A percentile compares a stretch with the other conserved stretches of the same genome.
phyloP scores from a whole-genome alignment of 30 jellyfish, hydroid and myxozoan species.

The Hydra vulgaris region DNA sequence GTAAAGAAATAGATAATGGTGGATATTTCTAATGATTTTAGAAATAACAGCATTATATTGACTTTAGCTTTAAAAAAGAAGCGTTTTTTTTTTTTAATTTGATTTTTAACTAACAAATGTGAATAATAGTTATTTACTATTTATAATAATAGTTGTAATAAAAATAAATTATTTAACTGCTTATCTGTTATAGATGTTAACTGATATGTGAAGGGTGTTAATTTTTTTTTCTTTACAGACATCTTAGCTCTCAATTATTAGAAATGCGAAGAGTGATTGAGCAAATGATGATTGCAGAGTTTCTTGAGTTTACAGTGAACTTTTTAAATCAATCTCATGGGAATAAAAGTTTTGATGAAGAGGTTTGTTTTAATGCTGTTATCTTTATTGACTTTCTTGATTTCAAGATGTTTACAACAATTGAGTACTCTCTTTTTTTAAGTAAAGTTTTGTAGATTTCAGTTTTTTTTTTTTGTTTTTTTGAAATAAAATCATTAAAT shows the following conservation, averaged over 20 bases:
- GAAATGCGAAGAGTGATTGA: conserved; percentile 88
- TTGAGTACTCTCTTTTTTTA: background rate
- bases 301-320: conserved; percentile 57
- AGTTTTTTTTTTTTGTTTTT: background rate
- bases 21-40: no score
- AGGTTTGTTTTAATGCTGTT: conserved; percentile 16
- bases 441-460: no score
- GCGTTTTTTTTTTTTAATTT: no score
- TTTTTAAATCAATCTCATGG: conserved; percentile 32
- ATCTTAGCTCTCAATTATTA: conserved; percentile 91
- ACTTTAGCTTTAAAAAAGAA: no score
- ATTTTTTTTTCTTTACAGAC: conserved; percentile 42
- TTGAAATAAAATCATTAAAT: background rate
- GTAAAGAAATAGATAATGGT: no score
- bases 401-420: background rate
- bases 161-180: no score
- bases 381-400: background rate
- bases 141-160: no score
- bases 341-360: conserved; percentile 42
- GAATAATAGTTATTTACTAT: no score
- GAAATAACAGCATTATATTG: no score
- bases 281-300: conserved; percentile 92
- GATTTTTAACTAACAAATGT: no score
- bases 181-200: no score
- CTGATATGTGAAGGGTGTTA: no score